phyloP scores from a whole-genome alignment of 2,797 vertebrate genomes.

The Fistularia commersonii region DNA sequence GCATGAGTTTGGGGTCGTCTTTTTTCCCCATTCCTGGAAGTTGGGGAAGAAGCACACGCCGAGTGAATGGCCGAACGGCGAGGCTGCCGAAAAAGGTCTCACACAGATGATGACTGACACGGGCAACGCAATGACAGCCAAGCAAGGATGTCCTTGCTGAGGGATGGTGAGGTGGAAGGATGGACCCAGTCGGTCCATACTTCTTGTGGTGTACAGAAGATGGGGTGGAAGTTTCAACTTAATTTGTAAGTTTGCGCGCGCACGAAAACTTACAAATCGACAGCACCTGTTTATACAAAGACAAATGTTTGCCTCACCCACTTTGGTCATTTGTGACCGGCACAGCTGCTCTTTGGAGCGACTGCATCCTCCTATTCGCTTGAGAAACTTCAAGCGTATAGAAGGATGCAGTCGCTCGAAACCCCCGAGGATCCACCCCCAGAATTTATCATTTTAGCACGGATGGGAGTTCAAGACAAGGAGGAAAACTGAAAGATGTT shows the following conservation, averaged over 20 bases:
- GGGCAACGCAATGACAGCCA: slow-evolving; percentile 71
- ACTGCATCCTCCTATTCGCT: slow-evolving; percentile 22
- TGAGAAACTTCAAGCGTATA: too few species aligned
- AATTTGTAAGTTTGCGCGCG: slow-evolving; percentile 7
- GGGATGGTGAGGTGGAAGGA: slow-evolving; percentile 52
- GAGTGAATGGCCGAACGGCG: neutral
- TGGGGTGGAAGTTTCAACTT: slow-evolving; percentile 58
- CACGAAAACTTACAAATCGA: slow-evolving; percentile 5
- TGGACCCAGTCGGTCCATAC: slow-evolving; percentile 32
- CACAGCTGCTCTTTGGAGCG: slow-evolving; percentile 25
- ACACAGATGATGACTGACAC: slow-evolving; percentile 49
- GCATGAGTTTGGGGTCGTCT: slow-evolving; percentile 98
- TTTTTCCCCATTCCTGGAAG: slow-evolving; percentile 96
- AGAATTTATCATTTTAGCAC: neutral
- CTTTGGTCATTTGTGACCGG: slow-evolving; percentile 17
- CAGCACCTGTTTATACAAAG: slow-evolving; percentile 23
- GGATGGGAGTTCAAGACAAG: neutral
- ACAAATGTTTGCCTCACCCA: neutral
- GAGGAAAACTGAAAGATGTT: slow-evolving; percentile 14
- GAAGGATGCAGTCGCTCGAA: too few species aligned
- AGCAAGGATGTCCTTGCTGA: slow-evolving; percentile 67
- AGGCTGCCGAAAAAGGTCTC: neutral
- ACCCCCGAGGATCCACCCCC: too few species aligned
- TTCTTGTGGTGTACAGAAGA: slow-evolving; percentile 49
- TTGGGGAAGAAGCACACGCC: neutral